Base-by-base conservation (phyloP, 2,113 vertebrate genomes). In the Patagioenas fasciata region DNA sequence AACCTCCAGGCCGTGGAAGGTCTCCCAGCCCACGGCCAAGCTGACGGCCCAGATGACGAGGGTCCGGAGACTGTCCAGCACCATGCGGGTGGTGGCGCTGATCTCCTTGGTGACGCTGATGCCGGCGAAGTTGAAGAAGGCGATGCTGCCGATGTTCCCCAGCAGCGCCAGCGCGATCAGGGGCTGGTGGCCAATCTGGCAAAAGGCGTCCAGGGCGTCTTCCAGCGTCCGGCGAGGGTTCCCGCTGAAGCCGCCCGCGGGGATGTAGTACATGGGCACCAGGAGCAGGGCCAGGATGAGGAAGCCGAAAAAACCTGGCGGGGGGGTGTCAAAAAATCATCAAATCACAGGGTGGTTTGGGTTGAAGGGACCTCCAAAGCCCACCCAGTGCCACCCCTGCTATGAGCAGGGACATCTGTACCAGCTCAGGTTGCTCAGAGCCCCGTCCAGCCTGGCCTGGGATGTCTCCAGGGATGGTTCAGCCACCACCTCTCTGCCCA, bases 71-170 rank as follows among this genome's bases (percentile, higher is more conserved):
- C 99, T 99, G 98, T 99, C 99, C 91, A 99, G 98, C 79, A 99
- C 99, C 99, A 99, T 99, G 72, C 99, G 98, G 15, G 99, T 99
- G 95, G 99, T 99, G 97, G 99, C 99, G 13, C 99, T 99, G 91
- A 99, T 98, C 95, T 99, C 99, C 82, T 99, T 99, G 62, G 99
- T 99, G 95, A 99, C 99, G 4, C 99, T 99, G 98, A 99, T 98
- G 44, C 99, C 99, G 1, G 99, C 99, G 1, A 99, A 99, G 97
- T 99, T 99, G 97, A 99, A 99, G 98, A 99, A 99, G 88, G 99
- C 98, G 19, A 99, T 99, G 98, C 99, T 99, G 91, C 98, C 97
- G 7, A 99, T 98, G 97, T 99, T 99, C 32, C 98, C 99, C 89
- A 99, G 96, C 91, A 99, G 97, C 0, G 99, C 99, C 88, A 99